These are phyloP conservation scores for Dermolepida albohirtum DNA, from an alignment of 2,888 invertebrate genomes.

Conservation along the genomic window DNA sequence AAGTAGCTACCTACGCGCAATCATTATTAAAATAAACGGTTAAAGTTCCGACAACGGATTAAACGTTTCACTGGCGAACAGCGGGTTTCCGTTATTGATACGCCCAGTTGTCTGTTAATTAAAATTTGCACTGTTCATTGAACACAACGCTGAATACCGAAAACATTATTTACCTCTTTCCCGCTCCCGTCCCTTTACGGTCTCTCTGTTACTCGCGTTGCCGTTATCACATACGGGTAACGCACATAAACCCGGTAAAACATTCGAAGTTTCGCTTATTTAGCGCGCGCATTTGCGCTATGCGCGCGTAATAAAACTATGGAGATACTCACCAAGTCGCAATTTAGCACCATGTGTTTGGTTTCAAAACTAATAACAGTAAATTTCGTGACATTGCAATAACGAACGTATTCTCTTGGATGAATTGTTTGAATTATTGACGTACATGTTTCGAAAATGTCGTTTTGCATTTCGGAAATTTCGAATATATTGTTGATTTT, in stretches of 20 bases:
- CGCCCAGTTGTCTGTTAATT: constrained; percentile 39
- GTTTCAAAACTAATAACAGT: constrained; percentile 33
- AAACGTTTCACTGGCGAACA: constrained; percentile 20
- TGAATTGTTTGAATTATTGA: constrained; percentile 8
- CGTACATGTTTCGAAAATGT: neutral
- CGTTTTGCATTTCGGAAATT: too few relatives aligned
- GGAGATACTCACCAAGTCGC: constrained; percentile 10
- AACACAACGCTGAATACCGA: constrained; percentile 21
- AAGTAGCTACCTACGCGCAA: neutral
- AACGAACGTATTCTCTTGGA: constrained; percentile 17
- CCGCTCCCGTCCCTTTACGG: neutral
- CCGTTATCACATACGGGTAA: neutral
- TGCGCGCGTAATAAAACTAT: constrained; percentile 17
- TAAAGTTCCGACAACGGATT: constrained; percentile 18
- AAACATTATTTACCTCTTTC: constrained; percentile 14
- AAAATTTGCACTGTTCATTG: constrained; percentile 38
- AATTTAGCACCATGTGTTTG: constrained; percentile 17
- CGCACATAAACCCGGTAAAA: constrained; percentile 6
- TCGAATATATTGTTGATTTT: too few relatives aligned
- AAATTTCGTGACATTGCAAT: constrained; percentile 27
- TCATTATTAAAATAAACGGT: constrained; percentile 14
- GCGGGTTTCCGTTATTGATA: constrained; percentile 38
- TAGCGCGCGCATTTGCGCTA: neutral
- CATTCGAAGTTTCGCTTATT: constrained; percentile 27
- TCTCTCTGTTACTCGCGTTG: neutral